Evolutionary conservation across 1,140 invertebrate species (phyloP), one percentile per base, ranked within the genome.

Genomic region (Heliconius melpomene): DNA sequence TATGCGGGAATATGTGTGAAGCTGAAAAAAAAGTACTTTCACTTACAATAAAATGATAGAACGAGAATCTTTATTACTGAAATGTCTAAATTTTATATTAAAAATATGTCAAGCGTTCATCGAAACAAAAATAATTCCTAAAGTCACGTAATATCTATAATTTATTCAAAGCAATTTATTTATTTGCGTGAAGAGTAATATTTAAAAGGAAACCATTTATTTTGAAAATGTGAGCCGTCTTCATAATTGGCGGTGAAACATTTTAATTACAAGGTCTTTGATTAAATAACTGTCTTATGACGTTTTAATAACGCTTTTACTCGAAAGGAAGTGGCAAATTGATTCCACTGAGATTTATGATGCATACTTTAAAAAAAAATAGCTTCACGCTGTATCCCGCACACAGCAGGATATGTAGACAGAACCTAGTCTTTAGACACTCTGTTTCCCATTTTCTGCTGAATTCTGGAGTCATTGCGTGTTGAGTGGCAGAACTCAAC

Each of bases 141-240:
- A 13, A 29, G 26, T 66, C 26, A 66, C 60, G 60, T 66, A 66
- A 16, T 1, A 66, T 66, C 60, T 13, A 66, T 66, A 66, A 66
- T 29, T 66, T 66, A 66, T 66, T 66, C 26, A 13, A 29, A 66
- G 60, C 26, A 66, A 66, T 66, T 16, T 16, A 26, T 66, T 66
- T 26, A 29, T 18, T 29, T 16, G 60, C 26, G 13, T 29, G 26
- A 66, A 16, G 3, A 29, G 23, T 66, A 26, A 26, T 29, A 66
- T 66, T 16, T 66, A 29, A 66, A 66, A 66, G 60, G 60, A 66
- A 66, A 26, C 57, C 57, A 66, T 40, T 66, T 7, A 76, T 76
- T 46, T 57, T 76, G 32, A 70, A 76, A 76, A 66, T 75, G 32
- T 50, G 54, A 76, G 66, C 54, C 50, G 20, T 32, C 16, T 29